Evolutionary conservation across 2,888 invertebrate species (phyloP).

Genomic region (Amiota communis): DNA sequence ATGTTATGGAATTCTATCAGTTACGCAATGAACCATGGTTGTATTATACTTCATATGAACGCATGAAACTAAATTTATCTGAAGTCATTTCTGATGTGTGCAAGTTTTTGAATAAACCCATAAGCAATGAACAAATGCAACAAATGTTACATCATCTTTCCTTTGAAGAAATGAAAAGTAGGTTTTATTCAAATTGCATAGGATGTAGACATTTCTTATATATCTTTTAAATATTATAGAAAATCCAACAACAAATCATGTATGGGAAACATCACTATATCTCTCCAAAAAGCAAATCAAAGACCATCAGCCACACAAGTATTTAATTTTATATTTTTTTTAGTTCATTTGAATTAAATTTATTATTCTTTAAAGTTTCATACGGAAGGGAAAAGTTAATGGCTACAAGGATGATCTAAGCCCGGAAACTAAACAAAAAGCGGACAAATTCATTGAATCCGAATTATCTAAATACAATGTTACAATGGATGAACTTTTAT

Average conservation of each 20-base stretch:
- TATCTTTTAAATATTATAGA: conserved; percentile 42
- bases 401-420: conserved; percentile 53
- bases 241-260: conserved; percentile 61
- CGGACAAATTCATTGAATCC: conserved; percentile 36
- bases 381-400: conserved; percentile 52
- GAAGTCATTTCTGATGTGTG: conserved; percentile 55
- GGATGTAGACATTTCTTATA: too few relatives aligned
- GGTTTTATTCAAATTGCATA: too few relatives aligned
- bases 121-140: conserved; percentile 52
- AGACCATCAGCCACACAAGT: conserved; percentile 36
- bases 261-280: conserved; percentile 44
- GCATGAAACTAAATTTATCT: conserved; percentile 60
- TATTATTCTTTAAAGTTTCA: conserved; percentile 44
- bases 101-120: conserved; percentile 54
- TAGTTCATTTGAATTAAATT: too few relatives aligned
- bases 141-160: conserved; percentile 59
- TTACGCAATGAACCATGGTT: conserved; percentile 62
- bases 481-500: conserved; percentile 47
- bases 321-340: background rate
- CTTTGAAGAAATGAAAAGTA: conserved; percentile 66
- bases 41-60: conserved; percentile 61
- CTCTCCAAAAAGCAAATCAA: conserved; percentile 24
- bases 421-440: conserved; percentile 43
- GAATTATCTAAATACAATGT: conserved; percentile 36
- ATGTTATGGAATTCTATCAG: conserved; percentile 59